Conservation (phyloP, 1,140 invertebrate genomes). For the Sinella curviseta region DNA sequence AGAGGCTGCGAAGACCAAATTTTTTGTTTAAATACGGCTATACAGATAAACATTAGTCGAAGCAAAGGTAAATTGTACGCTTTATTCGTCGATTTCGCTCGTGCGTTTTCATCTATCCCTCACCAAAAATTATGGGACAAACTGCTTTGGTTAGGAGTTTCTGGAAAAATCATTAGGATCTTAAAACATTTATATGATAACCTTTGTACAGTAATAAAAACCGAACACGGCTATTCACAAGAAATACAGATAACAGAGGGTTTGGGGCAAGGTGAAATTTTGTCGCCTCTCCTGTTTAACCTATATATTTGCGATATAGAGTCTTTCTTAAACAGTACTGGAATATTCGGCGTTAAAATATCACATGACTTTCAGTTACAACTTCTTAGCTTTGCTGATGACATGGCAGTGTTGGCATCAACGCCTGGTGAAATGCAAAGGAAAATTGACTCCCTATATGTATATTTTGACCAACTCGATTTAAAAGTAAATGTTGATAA, state of each 20-base stretch:
- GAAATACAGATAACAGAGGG: constrained; percentile 42
- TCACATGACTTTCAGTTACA: constrained; percentile 11
- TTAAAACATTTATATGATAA: constrained; percentile 45
- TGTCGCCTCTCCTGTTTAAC: constrained; percentile 48
- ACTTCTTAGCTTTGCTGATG: constrained; percentile 34
- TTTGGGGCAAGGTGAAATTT: constrained; percentile 47
- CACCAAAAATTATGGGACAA: constrained; percentile 29
- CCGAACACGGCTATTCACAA: neutral
- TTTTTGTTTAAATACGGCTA: constrained; percentile 40
- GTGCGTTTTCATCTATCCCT: constrained; percentile 32
- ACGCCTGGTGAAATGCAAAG: neutral
- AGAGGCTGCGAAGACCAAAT: constrained; percentile 34
- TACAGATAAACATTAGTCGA: constrained; percentile 35
- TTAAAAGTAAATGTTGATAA: constrained; percentile 44
- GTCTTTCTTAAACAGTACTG: neutral
- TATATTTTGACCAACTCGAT: constrained; percentile 36
- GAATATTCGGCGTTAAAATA: constrained; percentile 34
- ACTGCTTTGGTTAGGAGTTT: constrained; percentile 13
- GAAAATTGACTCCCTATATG: constrained; percentile 22
- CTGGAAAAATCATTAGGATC: constrained; percentile 27
- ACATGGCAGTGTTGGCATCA: constrained; percentile 23
- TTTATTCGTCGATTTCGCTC: constrained; percentile 32
- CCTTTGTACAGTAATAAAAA: constrained; percentile 33
- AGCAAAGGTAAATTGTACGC: constrained; percentile 1
- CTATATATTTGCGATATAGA: constrained; percentile 48